A percentile compares a stretch with the other conserved stretches of the same genome.
These are phyloP conservation scores for Sternotherus odoratus DNA, from an alignment of 2,797 vertebrate genomes.

Conservation along the genomic window DNA sequence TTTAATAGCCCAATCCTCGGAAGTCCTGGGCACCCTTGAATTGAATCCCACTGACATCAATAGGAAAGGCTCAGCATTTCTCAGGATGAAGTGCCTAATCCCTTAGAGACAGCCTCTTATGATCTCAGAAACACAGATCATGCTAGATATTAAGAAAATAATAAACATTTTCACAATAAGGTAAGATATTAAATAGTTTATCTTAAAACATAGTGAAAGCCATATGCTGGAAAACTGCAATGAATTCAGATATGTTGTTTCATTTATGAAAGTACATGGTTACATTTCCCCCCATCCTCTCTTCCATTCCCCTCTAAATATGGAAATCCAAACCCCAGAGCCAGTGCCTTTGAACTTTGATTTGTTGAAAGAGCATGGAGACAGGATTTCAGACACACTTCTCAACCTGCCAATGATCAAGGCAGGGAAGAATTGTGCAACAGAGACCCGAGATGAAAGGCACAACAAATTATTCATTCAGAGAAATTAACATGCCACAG, in stretches of 20 bases:
- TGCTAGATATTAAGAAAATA: neutral
- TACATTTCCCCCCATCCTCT: neutral
- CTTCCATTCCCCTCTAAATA: neutral
- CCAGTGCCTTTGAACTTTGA: neutral
- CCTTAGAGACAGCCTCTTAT: neutral
- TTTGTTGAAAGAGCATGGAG: neutral
- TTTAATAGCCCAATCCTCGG: neutral
- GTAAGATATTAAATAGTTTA: accelerated
- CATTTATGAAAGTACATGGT: neutral
- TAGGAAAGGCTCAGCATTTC: neutral
- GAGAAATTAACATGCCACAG: neutral
- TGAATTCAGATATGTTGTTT: neutral
- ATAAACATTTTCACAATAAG: neutral
- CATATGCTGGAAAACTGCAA: neutral
- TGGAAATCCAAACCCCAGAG: neutral
- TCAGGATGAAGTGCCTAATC: neutral
- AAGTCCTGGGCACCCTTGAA: neutral
- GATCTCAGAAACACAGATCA: neutral
- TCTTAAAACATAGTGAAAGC: neutral
- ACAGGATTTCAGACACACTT: neutral
- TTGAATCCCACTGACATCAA: neutral
- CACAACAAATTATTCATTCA: neutral
- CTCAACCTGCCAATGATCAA: neutral
- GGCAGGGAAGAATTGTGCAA: neutral
- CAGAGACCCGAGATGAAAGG: neutral